phyloP scores from a whole-genome alignment of 2,113 vertebrate species.

The Colossoma macropomum region DNA sequence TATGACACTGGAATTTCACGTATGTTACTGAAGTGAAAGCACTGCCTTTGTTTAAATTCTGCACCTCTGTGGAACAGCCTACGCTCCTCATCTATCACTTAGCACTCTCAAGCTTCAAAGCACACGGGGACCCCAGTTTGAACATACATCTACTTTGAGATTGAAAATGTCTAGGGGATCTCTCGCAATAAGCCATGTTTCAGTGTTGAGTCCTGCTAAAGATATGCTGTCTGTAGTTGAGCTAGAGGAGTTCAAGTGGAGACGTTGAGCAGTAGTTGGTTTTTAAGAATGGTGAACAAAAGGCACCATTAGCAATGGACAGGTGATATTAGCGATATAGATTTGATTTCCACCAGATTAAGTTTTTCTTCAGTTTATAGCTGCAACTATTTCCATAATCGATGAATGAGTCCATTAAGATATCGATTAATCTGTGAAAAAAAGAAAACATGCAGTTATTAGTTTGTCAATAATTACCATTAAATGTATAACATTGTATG shows the following conservation, averaged over 20 bases:
- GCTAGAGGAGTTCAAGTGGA: neutral
- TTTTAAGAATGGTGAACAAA: neutral
- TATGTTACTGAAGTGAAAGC: constrained; percentile 61
- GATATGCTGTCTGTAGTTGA: constrained; percentile 19
- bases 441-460: too few species aligned
- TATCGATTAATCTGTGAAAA: too few species aligned
- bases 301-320: neutral
- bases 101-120: constrained; percentile 65
- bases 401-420: too few species aligned
- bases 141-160: constrained; percentile 58
- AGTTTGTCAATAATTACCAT: too few species aligned
- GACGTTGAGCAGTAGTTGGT: neutral
- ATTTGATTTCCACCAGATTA: too few species aligned
- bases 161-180: constrained; percentile 61
- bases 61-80: constrained; percentile 54
- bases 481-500: too few species aligned
- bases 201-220: constrained; percentile 51
- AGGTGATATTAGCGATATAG: neutral
- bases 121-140: constrained; percentile 63
- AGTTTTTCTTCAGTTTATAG: too few species aligned
- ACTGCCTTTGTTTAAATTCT: constrained; percentile 64
- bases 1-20: constrained; percentile 70
- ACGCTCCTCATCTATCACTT: constrained; percentile 59
- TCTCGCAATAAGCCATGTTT: constrained; percentile 49
- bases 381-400: too few species aligned